Percentiles rank a stretch among this genome's conserved stretches.
Conservation (phyloP, 1,140 invertebrate species). For the Coboldia fuscipes region DNA sequence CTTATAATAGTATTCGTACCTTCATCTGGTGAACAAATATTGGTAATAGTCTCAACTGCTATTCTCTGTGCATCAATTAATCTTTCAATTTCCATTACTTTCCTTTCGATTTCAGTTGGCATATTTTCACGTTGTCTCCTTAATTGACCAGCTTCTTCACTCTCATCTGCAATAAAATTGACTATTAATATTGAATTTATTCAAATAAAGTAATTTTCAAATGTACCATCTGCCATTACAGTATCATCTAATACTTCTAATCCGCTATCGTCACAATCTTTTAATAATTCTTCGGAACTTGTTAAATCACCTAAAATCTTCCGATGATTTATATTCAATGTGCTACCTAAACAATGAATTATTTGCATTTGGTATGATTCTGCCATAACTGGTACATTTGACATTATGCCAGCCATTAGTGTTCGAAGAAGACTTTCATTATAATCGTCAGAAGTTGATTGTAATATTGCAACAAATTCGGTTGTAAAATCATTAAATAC, state of each 20-base stretch:
- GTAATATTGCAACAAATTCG: conserved; percentile 23
- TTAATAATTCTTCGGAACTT: conserved; percentile 4
- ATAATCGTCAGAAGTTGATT: conserved; percentile 18
- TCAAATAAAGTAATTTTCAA: too few species aligned
- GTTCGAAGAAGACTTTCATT: conserved; percentile 25
- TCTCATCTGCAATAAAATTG: conserved; percentile 13
- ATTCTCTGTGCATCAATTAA: conserved; percentile 37
- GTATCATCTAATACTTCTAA: conserved; percentile 13
- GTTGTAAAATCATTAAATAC: conserved; percentile 25
- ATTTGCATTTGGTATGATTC: conserved; percentile 8
- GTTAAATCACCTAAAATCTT: conserved; percentile 9
- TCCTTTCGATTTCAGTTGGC: conserved; percentile 13
- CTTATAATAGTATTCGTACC: conserved; percentile 2
- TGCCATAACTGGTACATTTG: conserved; percentile 24
- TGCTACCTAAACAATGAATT: conserved; percentile 4
- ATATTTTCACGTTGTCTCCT: conserved; percentile 10
- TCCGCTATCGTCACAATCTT: conserved; percentile 6
- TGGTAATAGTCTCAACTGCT: conserved; percentile 43
- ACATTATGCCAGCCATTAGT: conserved; percentile 27
- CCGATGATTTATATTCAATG: conserved; percentile 8
- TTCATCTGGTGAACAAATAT: conserved; percentile 42
- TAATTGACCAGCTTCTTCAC: conserved; percentile 5
- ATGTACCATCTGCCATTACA: conserved; percentile 16
- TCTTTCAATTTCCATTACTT: conserved; percentile 24
- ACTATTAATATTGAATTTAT: too few species aligned